Evolutionary conservation across 2,113 vertebrate species (phyloP).

Genomic region (Neotoma lepida): DNA sequence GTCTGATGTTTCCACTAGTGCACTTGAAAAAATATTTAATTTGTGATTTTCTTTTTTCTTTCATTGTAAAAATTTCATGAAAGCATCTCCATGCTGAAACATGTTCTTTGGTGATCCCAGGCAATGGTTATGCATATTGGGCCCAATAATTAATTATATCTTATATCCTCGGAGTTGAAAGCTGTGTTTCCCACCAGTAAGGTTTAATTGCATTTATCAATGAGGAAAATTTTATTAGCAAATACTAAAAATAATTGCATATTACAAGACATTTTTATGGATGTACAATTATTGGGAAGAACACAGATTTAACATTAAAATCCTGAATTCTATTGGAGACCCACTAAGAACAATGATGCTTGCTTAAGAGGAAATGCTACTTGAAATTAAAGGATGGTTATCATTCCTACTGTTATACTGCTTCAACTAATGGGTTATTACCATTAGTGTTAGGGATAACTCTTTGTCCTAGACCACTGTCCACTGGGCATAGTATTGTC

Average conservation of each 20-base stretch:
- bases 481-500: background rate
- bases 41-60: background rate
- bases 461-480: background rate
- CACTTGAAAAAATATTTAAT: background rate
- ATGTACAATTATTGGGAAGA: background rate
- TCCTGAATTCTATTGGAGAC: background rate
- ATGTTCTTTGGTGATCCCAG: background rate
- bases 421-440: background rate
- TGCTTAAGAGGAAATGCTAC: background rate
- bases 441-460: background rate
- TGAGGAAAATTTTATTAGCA: background rate
- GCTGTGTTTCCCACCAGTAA: background rate
- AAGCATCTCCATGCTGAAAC: background rate
- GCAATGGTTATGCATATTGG: background rate
- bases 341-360: background rate
- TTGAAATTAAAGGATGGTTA: background rate
- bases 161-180: background rate
- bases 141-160: background rate
- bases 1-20: background rate
- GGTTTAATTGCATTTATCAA: background rate
- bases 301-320: background rate
- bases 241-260: slow-evolving; percentile 37
- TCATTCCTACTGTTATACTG: background rate
- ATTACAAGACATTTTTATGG: background rate
- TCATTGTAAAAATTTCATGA: background rate